A percentile compares a stretch with the other conserved stretches of the same genome.
These are phyloP conservation scores for Acanthornis magna DNA, from an alignment of 2,797 vertebrate species.

Conservation along the genomic window DNA sequence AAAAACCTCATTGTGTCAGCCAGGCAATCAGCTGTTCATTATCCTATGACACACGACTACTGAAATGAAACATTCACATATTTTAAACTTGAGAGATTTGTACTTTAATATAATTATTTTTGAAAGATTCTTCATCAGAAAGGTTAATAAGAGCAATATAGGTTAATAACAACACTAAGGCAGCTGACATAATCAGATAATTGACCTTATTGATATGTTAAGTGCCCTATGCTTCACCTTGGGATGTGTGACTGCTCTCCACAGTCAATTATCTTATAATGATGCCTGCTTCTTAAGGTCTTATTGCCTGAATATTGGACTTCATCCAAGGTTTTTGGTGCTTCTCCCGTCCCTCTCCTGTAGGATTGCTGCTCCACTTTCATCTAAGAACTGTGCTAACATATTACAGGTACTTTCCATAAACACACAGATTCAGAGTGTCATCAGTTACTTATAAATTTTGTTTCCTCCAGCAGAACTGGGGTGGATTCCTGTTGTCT, in stretches of 20 bases:
- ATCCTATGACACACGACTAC: slow-evolving; percentile 59
- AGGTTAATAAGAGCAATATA: slow-evolving; percentile 77
- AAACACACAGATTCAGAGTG: not conserved
- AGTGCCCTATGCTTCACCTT: slow-evolving; percentile 70
- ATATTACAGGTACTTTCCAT: not conserved
- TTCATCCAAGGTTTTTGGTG: not conserved
- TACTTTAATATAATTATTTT: slow-evolving; percentile 79
- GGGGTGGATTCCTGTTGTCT: not conserved
- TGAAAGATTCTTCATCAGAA: slow-evolving; percentile 78
- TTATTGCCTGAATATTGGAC: slow-evolving; percentile 1
- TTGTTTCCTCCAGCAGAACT: not conserved
- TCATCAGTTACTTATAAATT: not conserved
- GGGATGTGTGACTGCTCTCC: slow-evolving; percentile 57
- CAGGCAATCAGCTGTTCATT: slow-evolving; percentile 70
- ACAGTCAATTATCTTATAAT: slow-evolving; percentile 67
- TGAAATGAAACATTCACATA: slow-evolving; percentile 67
- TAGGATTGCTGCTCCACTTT: slow-evolving; percentile 20
- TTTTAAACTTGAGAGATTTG: slow-evolving; percentile 71
- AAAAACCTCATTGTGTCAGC: slow-evolving; percentile 53
- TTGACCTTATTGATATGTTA: slow-evolving; percentile 77
- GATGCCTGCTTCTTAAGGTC: slow-evolving; percentile 39
- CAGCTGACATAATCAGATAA: slow-evolving; percentile 69
- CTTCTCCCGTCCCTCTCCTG: not conserved
- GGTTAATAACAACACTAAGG: slow-evolving; percentile 71
- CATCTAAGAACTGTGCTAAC: not conserved